Evolutionary conservation across 1,140 invertebrate species (phyloP), one percentile per base, ranked within the genome.

Genomic region (Brachionus plicatilis): DNA sequence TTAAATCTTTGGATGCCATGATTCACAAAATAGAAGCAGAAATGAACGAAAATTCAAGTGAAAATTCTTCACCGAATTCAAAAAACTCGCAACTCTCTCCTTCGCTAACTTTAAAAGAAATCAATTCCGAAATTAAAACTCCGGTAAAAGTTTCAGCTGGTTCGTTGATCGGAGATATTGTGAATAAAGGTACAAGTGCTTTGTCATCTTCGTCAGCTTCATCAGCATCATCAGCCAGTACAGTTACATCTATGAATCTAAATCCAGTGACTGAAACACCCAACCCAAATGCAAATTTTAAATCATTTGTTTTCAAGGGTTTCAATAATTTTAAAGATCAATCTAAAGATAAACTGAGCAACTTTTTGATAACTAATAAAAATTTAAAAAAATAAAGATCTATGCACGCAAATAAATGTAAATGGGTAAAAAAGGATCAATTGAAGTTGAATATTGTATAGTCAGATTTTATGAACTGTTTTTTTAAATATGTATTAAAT

Each of bases 341-440:
- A 45, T 82, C 79, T 12, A 82, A 82, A 82, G 79, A 82, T 65
- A 60, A 68, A 43, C 5, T 82, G 20, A 82, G 17, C 20, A 82
- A 82, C 41, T 68, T 82, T 68, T 82, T 82, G 37, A 11, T 68
- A 3, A 82, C 53, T 11, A 82, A 82, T 82, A 82, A 82, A 82
- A 65, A 53, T 11, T 43, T 65, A 12, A 60, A 68, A 60, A 82
- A 82, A 27, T 82, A 47, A 65, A 43, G 20, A 12, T 65, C 17
- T 47, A 41, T 41, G 17, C 20, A 82, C 12, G 45, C 8, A 45
- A 2, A 24, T 7, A 72, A 72, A 20, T 33, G 27, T 20, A 72
- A 72, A 60, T 8, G 20, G 27, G 20, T 24, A 6, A 4, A 60
- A 20, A 24, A 60, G 4, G 17, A 60, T 20, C 17, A 8, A 20